Evolutionary conservation across 2,797 vertebrate genomes (phyloP).

Genomic region (Coendou prehensilis): DNA sequence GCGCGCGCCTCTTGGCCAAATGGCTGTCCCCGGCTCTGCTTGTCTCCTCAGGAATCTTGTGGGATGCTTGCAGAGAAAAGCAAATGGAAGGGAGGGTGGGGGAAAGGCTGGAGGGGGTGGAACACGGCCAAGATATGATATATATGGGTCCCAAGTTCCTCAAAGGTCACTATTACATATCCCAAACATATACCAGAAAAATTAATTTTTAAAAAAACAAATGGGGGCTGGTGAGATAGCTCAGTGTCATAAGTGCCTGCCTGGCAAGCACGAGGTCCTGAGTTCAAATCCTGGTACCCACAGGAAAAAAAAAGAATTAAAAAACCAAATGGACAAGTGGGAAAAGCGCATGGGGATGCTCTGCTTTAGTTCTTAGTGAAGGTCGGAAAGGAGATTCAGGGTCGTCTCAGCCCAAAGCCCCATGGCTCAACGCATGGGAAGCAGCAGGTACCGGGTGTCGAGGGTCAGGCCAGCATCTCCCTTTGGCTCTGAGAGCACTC

Average conservation of each 20-base stretch:
- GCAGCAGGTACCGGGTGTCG: rapidly evolving
- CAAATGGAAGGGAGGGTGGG: not conserved
- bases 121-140: not conserved
- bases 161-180: not conserved
- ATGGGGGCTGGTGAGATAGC: too few species aligned
- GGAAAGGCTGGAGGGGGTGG: not conserved
- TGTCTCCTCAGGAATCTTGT: rapidly evolving
- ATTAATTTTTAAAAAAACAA: not conserved
- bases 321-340: rapidly evolving
- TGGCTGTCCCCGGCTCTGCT: rapidly evolving
- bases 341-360: rapidly evolving
- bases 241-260: too few species aligned
- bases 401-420: not conserved
- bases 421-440: rapidly evolving
- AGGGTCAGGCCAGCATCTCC: rapidly evolving
- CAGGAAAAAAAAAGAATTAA: not conserved
- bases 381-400: not conserved
- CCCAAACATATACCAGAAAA: not conserved
- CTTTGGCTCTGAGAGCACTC: rapidly evolving
- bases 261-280: too few species aligned
- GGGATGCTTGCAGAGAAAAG: not conserved
- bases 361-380: not conserved
- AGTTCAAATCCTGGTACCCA: too few species aligned
- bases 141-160: not conserved
- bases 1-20: rapidly evolving